A percentile compares a stretch with the other conserved stretches of the same genome.
Evolutionary conservation across 37 sponge, comb jelly and placozoan genomes (phyloP).

Genomic region (Eunapius fragilis): DNA sequence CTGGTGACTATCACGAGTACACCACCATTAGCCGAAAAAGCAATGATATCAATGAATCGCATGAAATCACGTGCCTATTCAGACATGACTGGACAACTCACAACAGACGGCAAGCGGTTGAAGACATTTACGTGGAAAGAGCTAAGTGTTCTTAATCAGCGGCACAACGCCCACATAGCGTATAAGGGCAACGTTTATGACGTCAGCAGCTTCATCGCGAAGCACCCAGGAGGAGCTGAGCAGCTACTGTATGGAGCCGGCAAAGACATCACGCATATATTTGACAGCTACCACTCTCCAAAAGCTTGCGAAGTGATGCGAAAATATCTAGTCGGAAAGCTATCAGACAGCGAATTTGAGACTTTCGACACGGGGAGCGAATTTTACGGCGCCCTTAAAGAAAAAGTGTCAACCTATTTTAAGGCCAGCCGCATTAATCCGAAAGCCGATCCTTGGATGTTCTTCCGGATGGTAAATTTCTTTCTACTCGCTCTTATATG

Average conservation of each 20-base stretch:
- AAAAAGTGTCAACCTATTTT: conserved; percentile 25
- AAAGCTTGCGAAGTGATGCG: not conserved
- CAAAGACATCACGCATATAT: conserved; percentile 36
- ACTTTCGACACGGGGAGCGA: not conserved
- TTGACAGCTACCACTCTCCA: conserved; percentile 44
- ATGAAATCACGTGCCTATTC: too few relatives aligned
- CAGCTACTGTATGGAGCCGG: conserved; percentile 54
- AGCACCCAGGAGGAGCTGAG: conserved; percentile 8
- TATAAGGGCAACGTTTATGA: not conserved
- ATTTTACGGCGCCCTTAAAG: conserved; percentile 17
- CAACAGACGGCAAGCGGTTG: too few relatives aligned
- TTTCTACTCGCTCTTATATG: not conserved
- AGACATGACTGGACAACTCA: too few relatives aligned
- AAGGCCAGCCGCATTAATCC: conserved; percentile 32
- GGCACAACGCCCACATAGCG: not conserved
- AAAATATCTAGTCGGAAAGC: not conserved
- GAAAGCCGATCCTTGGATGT: not conserved
- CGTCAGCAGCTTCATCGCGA: too few relatives aligned
- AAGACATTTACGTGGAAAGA: not conserved
- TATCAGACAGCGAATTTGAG: not conserved
- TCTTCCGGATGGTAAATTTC: not conserved
- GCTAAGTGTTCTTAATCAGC: not conserved
- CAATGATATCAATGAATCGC: too few relatives aligned
- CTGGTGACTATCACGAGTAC: too few relatives aligned
- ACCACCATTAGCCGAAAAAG: too few relatives aligned